Conservation (phyloP, 2,113 vertebrate species). For the Bujurquina vittata region DNA sequence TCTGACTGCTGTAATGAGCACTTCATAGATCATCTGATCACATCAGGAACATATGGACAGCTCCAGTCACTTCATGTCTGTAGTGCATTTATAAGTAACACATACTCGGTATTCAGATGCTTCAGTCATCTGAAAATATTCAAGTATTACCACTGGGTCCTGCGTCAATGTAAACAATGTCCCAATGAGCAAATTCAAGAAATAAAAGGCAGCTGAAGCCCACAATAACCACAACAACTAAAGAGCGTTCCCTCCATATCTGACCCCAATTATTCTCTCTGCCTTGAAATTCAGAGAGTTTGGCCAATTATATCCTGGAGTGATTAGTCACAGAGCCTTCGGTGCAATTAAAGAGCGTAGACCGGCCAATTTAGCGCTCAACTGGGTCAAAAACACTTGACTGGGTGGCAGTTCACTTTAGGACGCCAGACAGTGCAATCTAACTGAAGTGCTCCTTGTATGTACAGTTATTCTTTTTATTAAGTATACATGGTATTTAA, state of each 20-base stretch:
- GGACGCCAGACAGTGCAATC: not conserved
- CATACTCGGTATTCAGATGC: not conserved
- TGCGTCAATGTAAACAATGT: not conserved
- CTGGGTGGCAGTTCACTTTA: not conserved
- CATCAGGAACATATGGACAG: not conserved
- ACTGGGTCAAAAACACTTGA: not conserved
- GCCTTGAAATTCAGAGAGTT: not conserved
- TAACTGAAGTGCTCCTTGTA: not conserved
- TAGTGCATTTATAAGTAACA: not conserved
- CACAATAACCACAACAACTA: not conserved
- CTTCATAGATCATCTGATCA: not conserved
- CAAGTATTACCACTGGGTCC: conserved; percentile 7
- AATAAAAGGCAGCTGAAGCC: not conserved
- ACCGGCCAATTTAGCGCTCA: not conserved
- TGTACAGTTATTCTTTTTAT: not conserved
- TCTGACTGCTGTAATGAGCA: not conserved
- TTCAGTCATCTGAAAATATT: conserved; percentile 10
- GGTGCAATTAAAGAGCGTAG: not conserved
- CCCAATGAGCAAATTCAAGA: not conserved
- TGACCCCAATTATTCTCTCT: conserved; percentile 6
- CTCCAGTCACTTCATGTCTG: not conserved
- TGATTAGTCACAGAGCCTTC: conserved; percentile 16
- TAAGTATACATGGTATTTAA: not conserved
- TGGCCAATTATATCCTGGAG: not conserved
- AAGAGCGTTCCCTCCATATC: not conserved